Percentiles rank a stretch among this genome's conserved stretches.
These are phyloP conservation scores for Helicoverpa armigera DNA, from an alignment of 1,140 invertebrate species.

Conservation along the genomic window DNA sequence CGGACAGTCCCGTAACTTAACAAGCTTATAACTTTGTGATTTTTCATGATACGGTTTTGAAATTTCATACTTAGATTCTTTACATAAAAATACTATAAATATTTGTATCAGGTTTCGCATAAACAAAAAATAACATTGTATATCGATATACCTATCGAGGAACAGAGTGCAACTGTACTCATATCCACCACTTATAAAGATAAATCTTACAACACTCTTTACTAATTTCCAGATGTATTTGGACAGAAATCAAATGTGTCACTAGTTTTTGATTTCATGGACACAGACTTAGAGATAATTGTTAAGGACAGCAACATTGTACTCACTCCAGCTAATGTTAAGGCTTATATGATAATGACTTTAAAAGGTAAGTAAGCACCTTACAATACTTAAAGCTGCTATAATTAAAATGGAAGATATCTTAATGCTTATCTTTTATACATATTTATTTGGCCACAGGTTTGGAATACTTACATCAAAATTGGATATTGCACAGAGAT, in stretches of 20 bases:
- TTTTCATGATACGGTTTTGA: too few species aligned
- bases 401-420: too few species aligned
- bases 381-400: too few species aligned
- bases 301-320: conserved; percentile 96
- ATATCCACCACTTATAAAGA: too few species aligned
- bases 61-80: too few species aligned
- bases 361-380: conserved; percentile 89
- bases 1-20: too few species aligned
- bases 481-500: conserved; percentile 99
- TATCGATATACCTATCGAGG: too few species aligned
- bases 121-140: too few species aligned
- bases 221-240: conserved; percentile 95
- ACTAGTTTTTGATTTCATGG: conserved; percentile 99
- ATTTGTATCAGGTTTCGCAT: too few species aligned
- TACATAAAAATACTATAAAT: too few species aligned
- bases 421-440: not conserved
- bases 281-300: conserved; percentile 98
- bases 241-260: conserved; percentile 99
- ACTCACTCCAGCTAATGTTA: conserved; percentile 97
- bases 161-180: too few species aligned
- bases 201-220: not conserved
- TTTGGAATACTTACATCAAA: conserved; percentile 97
- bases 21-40: too few species aligned
- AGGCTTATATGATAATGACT: conserved; percentile 98
- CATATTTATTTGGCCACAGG: conserved; percentile 65